Conservation (phyloP, 2,797 vertebrate species). For the Acipenser transmontanus region DNA sequence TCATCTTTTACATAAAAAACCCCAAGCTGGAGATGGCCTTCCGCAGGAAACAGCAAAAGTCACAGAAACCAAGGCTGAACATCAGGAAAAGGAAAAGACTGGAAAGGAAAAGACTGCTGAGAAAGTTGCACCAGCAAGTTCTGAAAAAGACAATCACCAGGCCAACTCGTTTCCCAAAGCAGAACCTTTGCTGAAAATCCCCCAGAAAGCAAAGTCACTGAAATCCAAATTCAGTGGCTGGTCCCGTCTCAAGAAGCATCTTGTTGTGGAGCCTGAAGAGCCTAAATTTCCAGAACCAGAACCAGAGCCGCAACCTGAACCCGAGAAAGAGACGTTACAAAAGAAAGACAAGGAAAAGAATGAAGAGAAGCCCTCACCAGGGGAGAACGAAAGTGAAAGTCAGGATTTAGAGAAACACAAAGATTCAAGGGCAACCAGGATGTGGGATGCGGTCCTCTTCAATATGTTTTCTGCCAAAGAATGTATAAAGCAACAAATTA, state of each 20-base stretch:
- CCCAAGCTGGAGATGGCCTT: too few relatives aligned
- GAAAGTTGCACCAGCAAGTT: conserved; percentile 55
- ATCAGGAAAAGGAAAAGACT: conserved; percentile 38
- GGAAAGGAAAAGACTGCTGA: conserved; percentile 34
- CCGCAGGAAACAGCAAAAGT: too few relatives aligned
- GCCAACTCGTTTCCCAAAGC: conserved; percentile 14
- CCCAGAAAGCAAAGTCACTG: conserved; percentile 51
- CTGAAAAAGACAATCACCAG: conserved; percentile 28
- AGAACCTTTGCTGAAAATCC: conserved; percentile 40
- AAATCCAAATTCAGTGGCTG: conserved; percentile 68
- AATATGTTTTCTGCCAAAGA: conserved; percentile 74
- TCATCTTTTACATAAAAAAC: too few relatives aligned
- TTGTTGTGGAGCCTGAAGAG: conserved; percentile 69
- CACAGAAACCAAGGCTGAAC: neutral
- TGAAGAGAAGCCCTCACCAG: conserved; percentile 7
- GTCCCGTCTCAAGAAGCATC: conserved; percentile 79
- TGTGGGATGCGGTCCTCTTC: conserved; percentile 92
- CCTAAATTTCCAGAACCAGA: conserved; percentile 42
- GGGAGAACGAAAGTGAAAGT: conserved; percentile 25
- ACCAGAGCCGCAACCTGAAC: conserved; percentile 2
- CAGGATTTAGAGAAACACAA: conserved; percentile 33
- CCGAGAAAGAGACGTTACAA: conserved; percentile 27
- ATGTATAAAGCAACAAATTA: conserved; percentile 49
- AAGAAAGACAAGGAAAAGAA: conserved; percentile 17
- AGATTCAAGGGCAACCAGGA: conserved; percentile 64